phyloP scores from a whole-genome alignment of 2,888 invertebrate species.

The Rhingia campestris region DNA sequence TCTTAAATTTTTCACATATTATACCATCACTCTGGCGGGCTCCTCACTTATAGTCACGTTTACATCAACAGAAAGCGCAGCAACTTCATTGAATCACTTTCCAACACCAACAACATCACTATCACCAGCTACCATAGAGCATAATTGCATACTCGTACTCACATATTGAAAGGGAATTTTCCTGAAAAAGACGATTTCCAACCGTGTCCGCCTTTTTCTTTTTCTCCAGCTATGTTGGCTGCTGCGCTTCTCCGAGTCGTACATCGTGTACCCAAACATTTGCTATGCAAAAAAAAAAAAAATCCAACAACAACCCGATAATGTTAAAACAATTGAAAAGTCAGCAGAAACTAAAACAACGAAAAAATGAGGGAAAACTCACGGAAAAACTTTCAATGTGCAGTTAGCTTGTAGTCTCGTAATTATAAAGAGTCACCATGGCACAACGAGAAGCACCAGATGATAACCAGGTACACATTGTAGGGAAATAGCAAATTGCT shows the following conservation, averaged over 20 bases:
- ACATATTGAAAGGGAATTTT: constrained; percentile 22
- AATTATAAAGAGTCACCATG: constrained; percentile 54
- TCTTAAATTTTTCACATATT: too few relatives aligned
- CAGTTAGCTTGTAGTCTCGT: constrained; percentile 35
- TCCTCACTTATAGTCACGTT: too few relatives aligned
- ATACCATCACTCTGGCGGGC: too few relatives aligned
- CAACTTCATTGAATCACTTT: too few relatives aligned
- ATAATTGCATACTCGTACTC: neutral
- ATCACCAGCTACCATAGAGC: constrained; percentile 2
- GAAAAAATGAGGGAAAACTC: constrained; percentile 19
- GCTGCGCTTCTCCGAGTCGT: too few relatives aligned
- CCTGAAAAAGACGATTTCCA: constrained; percentile 10
- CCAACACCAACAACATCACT: neutral
- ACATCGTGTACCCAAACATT: constrained; percentile 2
- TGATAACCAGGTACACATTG: constrained; percentile 34
- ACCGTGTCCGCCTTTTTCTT: neutral
- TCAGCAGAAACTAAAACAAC: constrained; percentile 4
- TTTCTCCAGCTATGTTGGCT: neutral
- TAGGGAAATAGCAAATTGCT: constrained; percentile 17
- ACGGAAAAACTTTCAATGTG: constrained; percentile 33
- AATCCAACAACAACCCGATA: neutral
- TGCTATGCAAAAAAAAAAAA: neutral
- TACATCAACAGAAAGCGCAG: too few relatives aligned
- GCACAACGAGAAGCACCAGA: constrained; percentile 31
- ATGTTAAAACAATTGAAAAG: constrained; percentile 34